Percentiles rank a stretch among this genome's conserved stretches.
phyloP scores from a whole-genome alignment of 2,797 vertebrate genomes.

The Onychomys leucogaster region DNA sequence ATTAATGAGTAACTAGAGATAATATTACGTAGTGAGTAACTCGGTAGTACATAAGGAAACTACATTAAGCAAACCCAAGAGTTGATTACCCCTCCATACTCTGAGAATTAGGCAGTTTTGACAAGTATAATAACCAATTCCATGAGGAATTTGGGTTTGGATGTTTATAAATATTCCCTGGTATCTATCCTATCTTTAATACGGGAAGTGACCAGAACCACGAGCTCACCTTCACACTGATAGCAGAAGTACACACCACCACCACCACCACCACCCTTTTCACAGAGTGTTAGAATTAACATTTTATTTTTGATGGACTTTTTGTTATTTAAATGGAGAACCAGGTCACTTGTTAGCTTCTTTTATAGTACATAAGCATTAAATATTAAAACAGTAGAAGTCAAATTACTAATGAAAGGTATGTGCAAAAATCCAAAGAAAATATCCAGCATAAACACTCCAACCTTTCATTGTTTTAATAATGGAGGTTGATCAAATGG shows the following conservation, averaged over 20 bases:
- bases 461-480: not conserved
- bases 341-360: not conserved
- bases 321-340: not conserved
- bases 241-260: not conserved
- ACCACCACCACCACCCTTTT: not conserved
- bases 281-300: not conserved
- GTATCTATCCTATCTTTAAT: not conserved
- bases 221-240: not conserved
- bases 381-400: not conserved
- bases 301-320: not conserved
- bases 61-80: not conserved
- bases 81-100: not conserved
- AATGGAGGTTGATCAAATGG: not conserved
- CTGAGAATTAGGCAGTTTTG: constrained; percentile 10
- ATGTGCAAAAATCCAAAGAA: not conserved
- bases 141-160: not conserved
- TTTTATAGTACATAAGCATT: not conserved
- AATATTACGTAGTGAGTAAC: not conserved
- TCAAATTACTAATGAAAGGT: constrained; percentile 22
- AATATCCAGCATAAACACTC: not conserved
- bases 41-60: constrained; percentile 44
- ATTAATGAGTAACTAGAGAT: not conserved
- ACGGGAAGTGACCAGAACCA: not conserved
- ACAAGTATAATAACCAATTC: constrained; percentile 13
- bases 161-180: constrained; percentile 37